Evolutionary conservation across 1,140 invertebrate genomes (phyloP).

Genomic region (Drosophila funebris): DNA sequence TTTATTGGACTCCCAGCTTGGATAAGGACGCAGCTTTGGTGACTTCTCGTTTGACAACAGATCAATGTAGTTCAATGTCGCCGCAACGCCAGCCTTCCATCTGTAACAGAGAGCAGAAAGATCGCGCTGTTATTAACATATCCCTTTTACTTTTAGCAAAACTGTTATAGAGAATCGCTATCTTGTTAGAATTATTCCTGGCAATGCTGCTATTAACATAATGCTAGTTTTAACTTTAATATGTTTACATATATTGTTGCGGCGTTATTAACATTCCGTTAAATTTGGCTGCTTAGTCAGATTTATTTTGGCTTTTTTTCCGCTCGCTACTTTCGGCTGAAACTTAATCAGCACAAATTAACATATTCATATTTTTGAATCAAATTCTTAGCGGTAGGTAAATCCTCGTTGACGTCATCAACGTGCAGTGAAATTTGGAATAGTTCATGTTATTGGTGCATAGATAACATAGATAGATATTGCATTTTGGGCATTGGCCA

Average conservation of each 20-base stretch:
- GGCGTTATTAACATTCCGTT: no score
- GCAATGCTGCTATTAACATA: no score
- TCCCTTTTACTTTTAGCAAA: no score
- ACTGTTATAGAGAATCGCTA: no score
- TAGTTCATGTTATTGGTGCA: background rate
- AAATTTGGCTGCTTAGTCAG: background rate
- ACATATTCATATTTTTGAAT: background rate
- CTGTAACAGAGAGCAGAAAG: conserved; percentile 64
- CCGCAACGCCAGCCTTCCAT: conserved; percentile 90
- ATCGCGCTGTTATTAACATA: background rate
- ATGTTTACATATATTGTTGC: no score
- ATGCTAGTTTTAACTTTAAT: no score
- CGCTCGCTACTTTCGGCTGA: background rate
- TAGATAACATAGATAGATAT: background rate
- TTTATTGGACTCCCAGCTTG: conserved; percentile 87
- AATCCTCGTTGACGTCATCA: conserved; percentile 3
- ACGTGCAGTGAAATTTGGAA: background rate
- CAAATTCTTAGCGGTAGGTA: background rate
- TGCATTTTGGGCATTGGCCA: background rate
- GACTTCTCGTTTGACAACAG: conserved; percentile 85
- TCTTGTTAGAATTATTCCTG: no score
- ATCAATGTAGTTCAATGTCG: conserved; percentile 89
- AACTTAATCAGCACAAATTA: background rate
- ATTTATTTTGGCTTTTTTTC: conserved; percentile 9
- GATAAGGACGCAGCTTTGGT: conserved; percentile 88